Conservation (phyloP, 92 coral and sea anemone genomes). For the Zoanthus gigantus region DNA sequence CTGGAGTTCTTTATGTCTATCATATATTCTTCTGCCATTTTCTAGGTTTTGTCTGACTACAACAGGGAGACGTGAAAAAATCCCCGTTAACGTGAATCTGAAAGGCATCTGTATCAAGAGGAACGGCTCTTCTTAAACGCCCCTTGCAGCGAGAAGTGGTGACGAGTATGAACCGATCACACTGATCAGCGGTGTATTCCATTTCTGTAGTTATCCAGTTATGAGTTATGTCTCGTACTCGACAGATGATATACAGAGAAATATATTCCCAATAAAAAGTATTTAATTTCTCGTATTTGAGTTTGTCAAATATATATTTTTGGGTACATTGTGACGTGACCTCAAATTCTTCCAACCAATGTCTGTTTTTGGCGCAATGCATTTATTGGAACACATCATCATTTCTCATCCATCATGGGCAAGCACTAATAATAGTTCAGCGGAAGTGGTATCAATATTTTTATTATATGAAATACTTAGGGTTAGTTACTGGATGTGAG, state of each 20-base stretch:
- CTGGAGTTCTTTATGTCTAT: no score
- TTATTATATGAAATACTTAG: no score
- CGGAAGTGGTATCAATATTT: no score
- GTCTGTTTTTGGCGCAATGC: background rate
- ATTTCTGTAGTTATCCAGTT: background rate
- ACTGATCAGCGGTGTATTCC: constrained; percentile 34
- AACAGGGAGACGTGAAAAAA: constrained; percentile 44
- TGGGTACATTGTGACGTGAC: background rate
- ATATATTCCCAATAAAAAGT: constrained; percentile 50
- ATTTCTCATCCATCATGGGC: no score
- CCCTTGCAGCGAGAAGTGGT: background rate
- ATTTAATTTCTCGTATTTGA: constrained; percentile 31
- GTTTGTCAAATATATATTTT: background rate
- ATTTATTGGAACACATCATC: no score
- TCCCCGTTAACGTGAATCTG: constrained; percentile 46
- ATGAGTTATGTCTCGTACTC: background rate
- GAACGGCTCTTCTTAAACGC: constrained; percentile 39
- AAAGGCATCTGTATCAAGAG: constrained; percentile 45
- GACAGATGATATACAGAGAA: constrained; percentile 41
- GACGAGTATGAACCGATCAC: constrained; percentile 17
- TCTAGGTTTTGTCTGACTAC: constrained; percentile 36
- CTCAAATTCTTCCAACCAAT: background rate
- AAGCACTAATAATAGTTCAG: no score
- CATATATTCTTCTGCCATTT: background rate
- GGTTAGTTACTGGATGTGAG: no score